These are phyloP conservation scores for Mercenaria mercenaria DNA, from an alignment of 1,140 invertebrate genomes.

Conservation along the genomic window DNA sequence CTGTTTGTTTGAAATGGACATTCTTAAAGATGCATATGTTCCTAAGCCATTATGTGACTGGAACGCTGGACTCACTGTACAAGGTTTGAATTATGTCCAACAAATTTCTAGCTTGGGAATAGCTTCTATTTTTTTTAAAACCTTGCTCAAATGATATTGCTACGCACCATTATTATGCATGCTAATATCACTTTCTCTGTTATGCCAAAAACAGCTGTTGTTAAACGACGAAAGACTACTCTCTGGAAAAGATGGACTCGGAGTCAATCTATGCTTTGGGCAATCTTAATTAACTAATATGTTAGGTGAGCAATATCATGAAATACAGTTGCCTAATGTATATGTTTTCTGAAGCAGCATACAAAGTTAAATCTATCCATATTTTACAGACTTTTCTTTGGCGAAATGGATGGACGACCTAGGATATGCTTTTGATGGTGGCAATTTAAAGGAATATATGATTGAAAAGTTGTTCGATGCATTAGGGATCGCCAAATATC, in stretches of 20 bases:
- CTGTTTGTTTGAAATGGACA: neutral
- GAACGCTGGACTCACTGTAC: neutral
- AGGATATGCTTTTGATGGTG: neutral
- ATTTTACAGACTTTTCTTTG: neutral
- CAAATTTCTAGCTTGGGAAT: too few relatives aligned
- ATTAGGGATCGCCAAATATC: slow-evolving; percentile 35
- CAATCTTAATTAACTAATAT: too few relatives aligned
- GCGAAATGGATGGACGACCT: neutral
- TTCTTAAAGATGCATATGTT: slow-evolving; percentile 12
- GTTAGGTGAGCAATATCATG: too few relatives aligned
- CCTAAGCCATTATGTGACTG: slow-evolving; percentile 42
- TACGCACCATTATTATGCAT: neutral
- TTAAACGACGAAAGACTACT: too few relatives aligned
- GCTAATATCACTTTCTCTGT: neutral
- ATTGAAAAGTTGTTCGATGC: slow-evolving; percentile 32
- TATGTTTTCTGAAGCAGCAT: too few relatives aligned
- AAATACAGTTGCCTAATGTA: too few relatives aligned
- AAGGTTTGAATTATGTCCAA: neutral
- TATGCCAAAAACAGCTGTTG: too few relatives aligned
- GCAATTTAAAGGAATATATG: neutral
- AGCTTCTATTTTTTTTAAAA: neutral
- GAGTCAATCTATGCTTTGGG: too few relatives aligned
- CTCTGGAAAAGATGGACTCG: too few relatives aligned
- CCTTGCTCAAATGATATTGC: neutral
- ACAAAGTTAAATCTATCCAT: too few relatives aligned